Percentiles rank a stretch among this genome's conserved stretches.
These are phyloP conservation scores for Muscidifurax raptorellus DNA, from an alignment of 1,140 invertebrate genomes.

Conservation along the genomic window DNA sequence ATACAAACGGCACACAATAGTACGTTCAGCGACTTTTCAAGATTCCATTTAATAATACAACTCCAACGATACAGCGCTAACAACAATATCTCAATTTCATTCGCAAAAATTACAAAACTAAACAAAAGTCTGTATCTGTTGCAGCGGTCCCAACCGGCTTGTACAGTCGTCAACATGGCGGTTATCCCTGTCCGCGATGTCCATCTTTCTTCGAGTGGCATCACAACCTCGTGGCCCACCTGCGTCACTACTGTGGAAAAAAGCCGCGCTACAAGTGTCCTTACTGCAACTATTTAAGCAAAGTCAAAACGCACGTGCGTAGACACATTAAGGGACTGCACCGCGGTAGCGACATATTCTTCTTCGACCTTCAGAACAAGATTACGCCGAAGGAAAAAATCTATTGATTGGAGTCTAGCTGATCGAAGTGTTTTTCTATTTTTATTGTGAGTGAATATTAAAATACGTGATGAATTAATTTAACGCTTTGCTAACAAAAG, in stretches of 20 bases:
- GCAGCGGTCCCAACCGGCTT: neutral
- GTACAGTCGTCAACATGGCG: neutral
- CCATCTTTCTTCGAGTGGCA: constrained; percentile 14
- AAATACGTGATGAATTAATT: neutral
- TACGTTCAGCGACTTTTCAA: neutral
- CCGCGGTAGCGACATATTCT: constrained; percentile 48
- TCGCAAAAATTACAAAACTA: neutral
- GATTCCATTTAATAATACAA: no score
- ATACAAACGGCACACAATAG: neutral
- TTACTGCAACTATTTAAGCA: constrained; percentile 65
- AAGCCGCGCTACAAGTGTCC: constrained; percentile 71
- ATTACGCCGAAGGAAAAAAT: neutral
- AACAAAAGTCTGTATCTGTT: neutral
- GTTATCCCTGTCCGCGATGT: constrained; percentile 44
- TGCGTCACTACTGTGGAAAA: constrained; percentile 72
- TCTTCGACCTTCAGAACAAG: constrained; percentile 53
- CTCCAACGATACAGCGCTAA: no score
- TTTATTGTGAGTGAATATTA: no score
- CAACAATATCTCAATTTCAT: no score
- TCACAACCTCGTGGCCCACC: constrained; percentile 57
- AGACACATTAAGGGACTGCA: constrained; percentile 67
- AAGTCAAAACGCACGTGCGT: constrained; percentile 59
- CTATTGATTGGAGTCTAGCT: no score
- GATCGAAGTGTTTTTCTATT: no score
- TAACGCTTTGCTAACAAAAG: neutral